Conservation (phyloP, 2,113 vertebrate genomes). For the cattle (Bos taurus) region DNA sequence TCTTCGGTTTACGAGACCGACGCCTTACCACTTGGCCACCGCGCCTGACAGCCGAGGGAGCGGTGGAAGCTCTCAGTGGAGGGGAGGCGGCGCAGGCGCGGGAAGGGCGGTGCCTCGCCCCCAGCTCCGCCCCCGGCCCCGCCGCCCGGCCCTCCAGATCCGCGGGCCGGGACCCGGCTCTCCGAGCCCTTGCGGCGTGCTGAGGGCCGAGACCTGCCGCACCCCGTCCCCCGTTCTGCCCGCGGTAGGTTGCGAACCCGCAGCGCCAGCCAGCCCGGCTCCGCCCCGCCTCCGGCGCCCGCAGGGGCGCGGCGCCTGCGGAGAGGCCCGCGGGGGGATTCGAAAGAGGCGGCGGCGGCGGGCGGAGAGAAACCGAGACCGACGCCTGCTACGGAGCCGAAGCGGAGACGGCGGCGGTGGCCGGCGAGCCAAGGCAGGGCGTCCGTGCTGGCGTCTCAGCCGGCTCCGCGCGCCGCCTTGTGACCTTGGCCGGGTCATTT, state of each 20-base stretch:
- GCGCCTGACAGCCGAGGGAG: slow-evolving; percentile 83
- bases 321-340: not conserved
- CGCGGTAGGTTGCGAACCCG: not conserved
- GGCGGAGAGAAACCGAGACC: not conserved
- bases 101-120: not conserved
- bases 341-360: not conserved
- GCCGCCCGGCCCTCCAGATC: not conserved
- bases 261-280: accelerated
- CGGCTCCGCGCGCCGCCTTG: not conserved
- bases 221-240: not conserved
- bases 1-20: slow-evolving; percentile 94
- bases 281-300: not conserved
- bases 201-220: accelerated
- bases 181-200: accelerated
- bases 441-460: not conserved
- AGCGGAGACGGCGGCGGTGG: not conserved
- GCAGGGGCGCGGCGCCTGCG: not conserved
- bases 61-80: slow-evolving; percentile 77
- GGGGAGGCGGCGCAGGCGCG: slow-evolving; percentile 49
- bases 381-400: not conserved
- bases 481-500: not conserved
- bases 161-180: accelerated
- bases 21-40: slow-evolving; percentile 96
- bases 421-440: not conserved
- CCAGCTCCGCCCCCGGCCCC: not conserved